Evolutionary conservation across 2,797 vertebrate genomes (phyloP).

Genomic region (Glossophaga mutica): DNA sequence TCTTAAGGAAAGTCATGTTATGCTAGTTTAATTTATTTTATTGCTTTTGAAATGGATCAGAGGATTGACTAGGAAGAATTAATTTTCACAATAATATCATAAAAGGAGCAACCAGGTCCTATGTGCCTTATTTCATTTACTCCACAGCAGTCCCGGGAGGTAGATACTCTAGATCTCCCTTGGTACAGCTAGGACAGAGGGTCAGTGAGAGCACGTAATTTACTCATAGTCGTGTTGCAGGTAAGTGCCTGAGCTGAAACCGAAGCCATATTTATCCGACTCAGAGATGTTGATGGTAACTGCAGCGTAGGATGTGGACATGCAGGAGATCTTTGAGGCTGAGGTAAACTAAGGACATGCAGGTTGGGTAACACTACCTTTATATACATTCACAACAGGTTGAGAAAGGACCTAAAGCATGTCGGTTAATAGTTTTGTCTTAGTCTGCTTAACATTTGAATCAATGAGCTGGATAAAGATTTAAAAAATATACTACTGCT

Average conservation of each 20-base stretch:
- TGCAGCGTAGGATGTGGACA: neutral
- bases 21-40: neutral
- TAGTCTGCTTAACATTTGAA: constrained; percentile 14
- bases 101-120: neutral
- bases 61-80: neutral
- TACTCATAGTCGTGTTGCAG: constrained; percentile 16
- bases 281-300: constrained; percentile 19
- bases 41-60: constrained; percentile 25
- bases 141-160: neutral
- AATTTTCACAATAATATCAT: constrained; percentile 19
- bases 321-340: neutral
- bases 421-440: constrained; percentile 19
- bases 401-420: constrained; percentile 19
- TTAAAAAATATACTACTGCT: neutral
- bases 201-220: constrained; percentile 36
- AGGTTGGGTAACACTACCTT: neutral
- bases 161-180: neutral
- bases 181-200: neutral
- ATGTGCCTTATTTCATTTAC: neutral
- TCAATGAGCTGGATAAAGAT: constrained; percentile 9
- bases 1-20: neutral
- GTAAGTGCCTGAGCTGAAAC: neutral
- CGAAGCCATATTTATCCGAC: constrained; percentile 25
- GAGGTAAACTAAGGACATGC: neutral
- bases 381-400: neutral